phyloP scores from a whole-genome alignment of 2,113 vertebrate species.

The Lutjanus erythropterus region DNA sequence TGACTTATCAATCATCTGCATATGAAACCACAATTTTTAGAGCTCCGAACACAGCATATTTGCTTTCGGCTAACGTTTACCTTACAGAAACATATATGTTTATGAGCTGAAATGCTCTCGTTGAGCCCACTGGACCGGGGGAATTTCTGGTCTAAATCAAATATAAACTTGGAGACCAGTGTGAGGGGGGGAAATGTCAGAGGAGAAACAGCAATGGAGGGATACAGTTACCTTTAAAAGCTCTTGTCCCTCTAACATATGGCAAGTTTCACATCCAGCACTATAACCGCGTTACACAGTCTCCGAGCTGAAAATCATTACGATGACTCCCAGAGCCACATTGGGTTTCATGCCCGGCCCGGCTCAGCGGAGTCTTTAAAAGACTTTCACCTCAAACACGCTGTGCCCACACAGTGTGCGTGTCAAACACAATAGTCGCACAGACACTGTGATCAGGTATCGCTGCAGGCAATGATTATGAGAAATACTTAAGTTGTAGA shows the following conservation, averaged over 20 bases:
- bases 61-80: conserved; percentile 79
- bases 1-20: conserved; percentile 74
- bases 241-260: conserved; percentile 77
- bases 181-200: conserved; percentile 69
- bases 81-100: conserved; percentile 85
- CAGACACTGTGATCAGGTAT: conserved; percentile 62
- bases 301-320: conserved; percentile 80
- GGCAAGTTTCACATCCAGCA: conserved; percentile 71
- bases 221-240: conserved; percentile 87
- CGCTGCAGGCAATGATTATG: conserved; percentile 41
- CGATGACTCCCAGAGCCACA: conserved; percentile 65
- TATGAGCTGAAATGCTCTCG: conserved; percentile 76
- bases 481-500: conserved; percentile 56
- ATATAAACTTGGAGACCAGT: conserved; percentile 76
- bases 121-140: conserved; percentile 62
- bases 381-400: conserved; percentile 53
- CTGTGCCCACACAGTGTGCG: conserved; percentile 67
- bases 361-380: conserved; percentile 59
- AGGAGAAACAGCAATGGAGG: conserved; percentile 73
- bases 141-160: conserved; percentile 82
- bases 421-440: conserved; percentile 76
- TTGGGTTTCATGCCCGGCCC: conserved; percentile 70
- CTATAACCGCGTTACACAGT: conserved; percentile 77
- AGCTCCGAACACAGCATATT: conserved; percentile 67
- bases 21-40: conserved; percentile 72